Evolutionary conservation across 2,888 invertebrate species (phyloP), one percentile per base, ranked within the genome.

Genomic region (Diaprepes abbreviatus): DNA sequence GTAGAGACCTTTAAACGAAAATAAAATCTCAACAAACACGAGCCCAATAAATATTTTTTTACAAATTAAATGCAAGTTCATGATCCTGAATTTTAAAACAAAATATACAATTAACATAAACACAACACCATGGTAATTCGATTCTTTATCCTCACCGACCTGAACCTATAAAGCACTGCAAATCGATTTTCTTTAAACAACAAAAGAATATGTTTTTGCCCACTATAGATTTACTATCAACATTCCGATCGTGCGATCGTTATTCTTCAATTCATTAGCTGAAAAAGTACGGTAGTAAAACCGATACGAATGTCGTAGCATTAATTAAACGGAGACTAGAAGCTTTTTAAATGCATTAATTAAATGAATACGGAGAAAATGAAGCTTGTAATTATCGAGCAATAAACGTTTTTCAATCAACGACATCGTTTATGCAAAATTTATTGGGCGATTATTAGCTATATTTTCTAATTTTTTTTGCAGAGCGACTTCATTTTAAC

Each of bases 201-300:
- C 19, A 19, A 28, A 62, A 38, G 9, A 1, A 3, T n/a, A 21
- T 36, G 50, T 50, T 24, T 64, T 64, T 64, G 31, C 43, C 3
- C 33, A 24, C 31, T 3, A 35, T 16, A 28, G 63, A 54, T 28
- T 17, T 66, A 19, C 58, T 54, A 58, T 59, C 50, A 16, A 38
- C 50, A 60, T 66, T 58, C 59, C 59, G 33, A 52, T 48, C 59
- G 52, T 16, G 14, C 59, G 66, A 66, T 59, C 59, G 59, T 66
- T 66, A 66, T 66, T 66, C 43, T 52, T 50, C 66, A 54, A 66
- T 66, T 66, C 58, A 66, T 66, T 66, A 59, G 66, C 59, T 59
- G 40, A 54, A 59, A 66, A 59, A 66, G 50, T 50, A 3, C 58
- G 12, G 43, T 54, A 19, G 50, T 52, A 40, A 45, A 66, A 59